A percentile compares a stretch with the other conserved stretches of the same genome.
phyloP scores from a whole-genome alignment of 2,888 invertebrate genomes.

The Metacarcinus magister region DNA sequence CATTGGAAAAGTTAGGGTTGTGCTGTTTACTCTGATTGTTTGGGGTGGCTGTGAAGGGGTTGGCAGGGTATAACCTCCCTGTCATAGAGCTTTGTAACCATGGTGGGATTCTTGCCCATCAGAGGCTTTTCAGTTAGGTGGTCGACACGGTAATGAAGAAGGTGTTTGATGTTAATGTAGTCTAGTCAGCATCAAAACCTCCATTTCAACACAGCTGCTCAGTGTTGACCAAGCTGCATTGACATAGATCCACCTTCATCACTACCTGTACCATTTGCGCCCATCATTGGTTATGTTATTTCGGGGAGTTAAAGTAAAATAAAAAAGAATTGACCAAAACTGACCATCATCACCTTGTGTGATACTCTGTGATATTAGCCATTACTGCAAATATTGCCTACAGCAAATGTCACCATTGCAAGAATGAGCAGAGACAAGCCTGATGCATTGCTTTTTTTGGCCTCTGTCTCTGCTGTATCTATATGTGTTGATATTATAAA shows the following conservation, averaged over 20 bases:
- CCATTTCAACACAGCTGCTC: conserved; percentile 33
- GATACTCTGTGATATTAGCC: conserved; percentile 51
- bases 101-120: not conserved
- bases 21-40: not conserved
- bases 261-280: not conserved
- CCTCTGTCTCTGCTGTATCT: conserved; percentile 28
- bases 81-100: not conserved
- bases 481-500: conserved; percentile 22
- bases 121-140: not conserved
- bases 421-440: conserved; percentile 34
- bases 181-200: not conserved
- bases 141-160: not conserved
- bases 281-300: not conserved
- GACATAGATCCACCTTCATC: conserved; percentile 1
- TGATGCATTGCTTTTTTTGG: not conserved
- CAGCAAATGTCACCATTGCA: conserved; percentile 18
- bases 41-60: conserved; percentile 37
- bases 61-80: not conserved
- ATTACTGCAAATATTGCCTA: conserved; percentile 46
- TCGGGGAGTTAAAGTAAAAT: not conserved
- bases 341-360: conserved; percentile 41
- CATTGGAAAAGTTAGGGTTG: conserved; percentile 33
- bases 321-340: conserved; percentile 16
- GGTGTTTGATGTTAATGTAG: conserved; percentile 34
- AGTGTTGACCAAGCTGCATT: conserved; percentile 9